phyloP scores from a whole-genome alignment of 2,888 invertebrate species.

The Glaucopsyche alexis region DNA sequence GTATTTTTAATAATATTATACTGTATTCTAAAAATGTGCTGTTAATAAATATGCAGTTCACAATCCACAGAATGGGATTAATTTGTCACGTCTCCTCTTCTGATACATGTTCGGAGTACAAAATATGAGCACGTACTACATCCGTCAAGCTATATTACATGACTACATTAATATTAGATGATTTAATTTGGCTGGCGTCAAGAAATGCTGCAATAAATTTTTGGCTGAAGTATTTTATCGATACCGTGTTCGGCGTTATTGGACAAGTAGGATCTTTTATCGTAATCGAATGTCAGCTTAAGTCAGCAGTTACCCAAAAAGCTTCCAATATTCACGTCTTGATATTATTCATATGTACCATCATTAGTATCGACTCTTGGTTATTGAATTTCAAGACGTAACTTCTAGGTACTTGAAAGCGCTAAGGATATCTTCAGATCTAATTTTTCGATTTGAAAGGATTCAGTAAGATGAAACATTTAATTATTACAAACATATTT shows the following conservation, averaged over 20 bases:
- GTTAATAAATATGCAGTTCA: conserved; percentile 16
- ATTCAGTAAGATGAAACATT: too few species aligned
- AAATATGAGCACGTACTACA: conserved; percentile 10
- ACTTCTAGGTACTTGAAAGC: background rate
- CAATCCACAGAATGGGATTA: conserved; percentile 20
- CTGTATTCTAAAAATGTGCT: background rate
- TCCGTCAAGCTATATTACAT: conserved; percentile 12
- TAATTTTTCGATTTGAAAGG: too few species aligned
- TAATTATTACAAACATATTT: background rate
- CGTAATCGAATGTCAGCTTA: conserved; percentile 8
- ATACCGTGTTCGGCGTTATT: conserved; percentile 1
- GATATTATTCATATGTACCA: background rate
- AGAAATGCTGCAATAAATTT: background rate
- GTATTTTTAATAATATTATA: conserved; percentile 2
- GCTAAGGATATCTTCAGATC: background rate
- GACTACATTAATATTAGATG: conserved; percentile 14
- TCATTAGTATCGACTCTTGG: background rate
- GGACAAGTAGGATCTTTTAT: conserved; percentile 10
- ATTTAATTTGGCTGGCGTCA: conserved; percentile 11
- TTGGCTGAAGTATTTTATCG: background rate
- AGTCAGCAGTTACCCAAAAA: conserved; percentile 9
- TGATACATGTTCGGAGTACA: conserved; percentile 1
- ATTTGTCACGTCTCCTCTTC: conserved; percentile 21
- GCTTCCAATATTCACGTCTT: background rate
- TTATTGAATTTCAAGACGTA: conserved; percentile 3